Evolutionary conservation across 2,113 vertebrate genomes (phyloP).

Genomic region (Cisticola juncidis): DNA sequence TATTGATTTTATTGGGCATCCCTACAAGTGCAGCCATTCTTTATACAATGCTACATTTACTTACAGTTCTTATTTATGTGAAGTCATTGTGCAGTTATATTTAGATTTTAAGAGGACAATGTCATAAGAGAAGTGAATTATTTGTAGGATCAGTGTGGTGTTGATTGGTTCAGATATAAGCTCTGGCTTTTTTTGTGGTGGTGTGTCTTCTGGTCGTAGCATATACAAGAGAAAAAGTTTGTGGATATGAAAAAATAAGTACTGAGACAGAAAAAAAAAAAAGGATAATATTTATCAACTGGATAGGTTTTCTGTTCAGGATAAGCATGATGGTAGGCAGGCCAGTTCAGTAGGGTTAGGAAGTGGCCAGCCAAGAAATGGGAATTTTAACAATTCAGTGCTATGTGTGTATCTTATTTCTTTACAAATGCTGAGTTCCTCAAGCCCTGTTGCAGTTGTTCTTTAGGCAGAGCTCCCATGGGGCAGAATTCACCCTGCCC

Average conservation of each 20-base stretch:
- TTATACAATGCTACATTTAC: background rate
- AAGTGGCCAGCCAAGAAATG: background rate
- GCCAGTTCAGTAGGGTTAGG: background rate
- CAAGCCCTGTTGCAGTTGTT: background rate
- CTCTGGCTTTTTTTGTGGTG: background rate
- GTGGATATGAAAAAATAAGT: background rate
- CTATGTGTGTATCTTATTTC: background rate
- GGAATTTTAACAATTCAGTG: background rate
- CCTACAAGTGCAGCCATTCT: background rate
- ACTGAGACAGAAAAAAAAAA: background rate
- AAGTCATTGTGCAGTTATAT: background rate
- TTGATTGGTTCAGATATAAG: background rate
- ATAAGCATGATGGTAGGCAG: background rate
- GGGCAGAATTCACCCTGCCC: background rate
- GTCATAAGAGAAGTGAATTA: background rate
- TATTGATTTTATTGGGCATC: background rate
- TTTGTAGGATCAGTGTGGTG: background rate
- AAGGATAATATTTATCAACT: background rate
- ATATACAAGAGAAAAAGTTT: background rate
- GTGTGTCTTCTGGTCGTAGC: background rate
- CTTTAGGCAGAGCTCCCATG: background rate
- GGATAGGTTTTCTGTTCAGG: background rate
- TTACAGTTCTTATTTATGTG: background rate
- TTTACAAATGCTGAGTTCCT: background rate
- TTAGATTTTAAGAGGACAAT: background rate